phyloP scores from a whole-genome alignment of 2,113 vertebrate species.

The Boulengeromyrus knoepffleri region DNA sequence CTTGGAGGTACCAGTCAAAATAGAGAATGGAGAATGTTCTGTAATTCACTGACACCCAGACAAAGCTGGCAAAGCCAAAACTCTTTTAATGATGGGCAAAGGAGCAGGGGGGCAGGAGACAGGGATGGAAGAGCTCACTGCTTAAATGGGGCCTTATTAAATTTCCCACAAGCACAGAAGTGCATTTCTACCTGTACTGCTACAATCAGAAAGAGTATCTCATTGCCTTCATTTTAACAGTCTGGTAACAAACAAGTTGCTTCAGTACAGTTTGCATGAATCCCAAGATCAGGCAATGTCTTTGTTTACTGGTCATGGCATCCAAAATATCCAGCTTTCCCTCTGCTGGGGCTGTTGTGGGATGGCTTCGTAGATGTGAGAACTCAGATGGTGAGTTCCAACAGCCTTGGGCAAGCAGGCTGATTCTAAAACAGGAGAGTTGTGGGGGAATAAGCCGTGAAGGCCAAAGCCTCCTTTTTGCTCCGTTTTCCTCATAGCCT shows the following conservation, averaged over 20 bases:
- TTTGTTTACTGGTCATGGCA: not conserved
- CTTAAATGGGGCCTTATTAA: not conserved
- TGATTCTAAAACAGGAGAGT: slow-evolving; percentile 24
- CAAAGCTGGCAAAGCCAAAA: not conserved
- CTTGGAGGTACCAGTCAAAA: not conserved
- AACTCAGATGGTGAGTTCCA: slow-evolving; percentile 10
- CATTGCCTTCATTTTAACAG: not conserved
- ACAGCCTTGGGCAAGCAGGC: slow-evolving; percentile 1
- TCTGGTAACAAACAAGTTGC: not conserved
- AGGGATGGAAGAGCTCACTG: not conserved
- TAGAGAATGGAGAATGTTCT: not conserved
- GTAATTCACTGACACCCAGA: not conserved
- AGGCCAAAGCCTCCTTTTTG: slow-evolving; percentile 4
- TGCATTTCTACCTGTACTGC: not conserved
- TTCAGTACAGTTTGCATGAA: not conserved
- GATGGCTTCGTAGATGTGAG: not conserved
- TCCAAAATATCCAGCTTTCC: not conserved
- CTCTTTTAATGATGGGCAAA: not conserved
- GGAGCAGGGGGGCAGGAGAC: not conserved
- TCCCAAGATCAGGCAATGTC: not conserved
- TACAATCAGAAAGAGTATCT: not conserved
- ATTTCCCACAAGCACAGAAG: not conserved
- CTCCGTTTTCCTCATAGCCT: slow-evolving; percentile 21
- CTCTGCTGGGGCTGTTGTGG: not conserved
- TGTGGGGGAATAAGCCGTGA: not conserved